phyloP scores from a whole-genome alignment of 2,113 vertebrate genomes.

The Fulica atra region DNA sequence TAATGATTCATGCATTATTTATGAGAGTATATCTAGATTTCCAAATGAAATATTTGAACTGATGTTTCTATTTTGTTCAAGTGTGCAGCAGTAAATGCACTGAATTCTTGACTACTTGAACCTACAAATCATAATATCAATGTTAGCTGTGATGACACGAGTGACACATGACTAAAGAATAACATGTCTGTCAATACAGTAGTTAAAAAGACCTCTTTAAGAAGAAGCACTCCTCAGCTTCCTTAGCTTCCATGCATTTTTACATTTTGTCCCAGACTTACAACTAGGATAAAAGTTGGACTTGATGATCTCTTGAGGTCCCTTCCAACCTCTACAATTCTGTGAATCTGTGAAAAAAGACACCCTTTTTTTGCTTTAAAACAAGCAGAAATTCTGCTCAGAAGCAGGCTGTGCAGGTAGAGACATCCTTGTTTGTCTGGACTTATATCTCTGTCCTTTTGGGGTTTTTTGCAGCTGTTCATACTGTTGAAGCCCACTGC shows the following conservation, averaged over 20 bases:
- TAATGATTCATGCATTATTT: not conserved
- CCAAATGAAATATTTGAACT: not conserved
- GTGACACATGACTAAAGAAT: not conserved
- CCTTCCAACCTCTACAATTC: no score
- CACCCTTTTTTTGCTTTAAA: not conserved
- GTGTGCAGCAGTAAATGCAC: not conserved
- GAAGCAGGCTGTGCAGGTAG: not conserved
- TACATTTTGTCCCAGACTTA: not conserved
- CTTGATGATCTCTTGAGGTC: no score
- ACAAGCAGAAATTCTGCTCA: not conserved
- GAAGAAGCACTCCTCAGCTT: not conserved
- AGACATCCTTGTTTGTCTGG: not conserved
- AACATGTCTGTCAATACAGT: not conserved
- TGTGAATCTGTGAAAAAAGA: not conserved
- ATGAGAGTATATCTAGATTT: not conserved
- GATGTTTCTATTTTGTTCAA: not conserved
- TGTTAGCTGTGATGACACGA: not conserved
- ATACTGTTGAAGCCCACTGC: not conserved
- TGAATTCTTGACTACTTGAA: not conserved
- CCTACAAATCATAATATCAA: not conserved
- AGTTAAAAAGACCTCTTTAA: not conserved
- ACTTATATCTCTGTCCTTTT: not conserved
- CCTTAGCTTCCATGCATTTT: not conserved
- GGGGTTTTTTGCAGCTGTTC: not conserved
- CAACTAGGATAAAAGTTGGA: not conserved